phyloP scores from a whole-genome alignment of 2,888 invertebrate genomes.

The Drosophila nr. medialis region DNA sequence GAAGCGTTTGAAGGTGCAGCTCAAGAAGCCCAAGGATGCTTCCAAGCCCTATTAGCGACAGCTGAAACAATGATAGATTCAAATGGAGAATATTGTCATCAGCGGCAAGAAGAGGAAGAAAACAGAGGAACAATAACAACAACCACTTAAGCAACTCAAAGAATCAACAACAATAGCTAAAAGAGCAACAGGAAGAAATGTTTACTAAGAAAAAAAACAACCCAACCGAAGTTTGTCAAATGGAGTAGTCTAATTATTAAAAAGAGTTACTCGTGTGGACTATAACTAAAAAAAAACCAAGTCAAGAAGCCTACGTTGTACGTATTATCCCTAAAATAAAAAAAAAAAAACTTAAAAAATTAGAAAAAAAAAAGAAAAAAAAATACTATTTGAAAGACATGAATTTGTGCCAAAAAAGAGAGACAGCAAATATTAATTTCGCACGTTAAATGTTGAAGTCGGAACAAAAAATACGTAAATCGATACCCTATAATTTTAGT shows the following conservation, averaged over 20 bases:
- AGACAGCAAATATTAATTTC: slow-evolving; percentile 57
- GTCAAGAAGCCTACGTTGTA: slow-evolving; percentile 72
- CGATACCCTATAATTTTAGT: slow-evolving; percentile 52
- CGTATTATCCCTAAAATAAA: slow-evolving; percentile 48
- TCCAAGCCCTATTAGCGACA: slow-evolving; percentile 93
- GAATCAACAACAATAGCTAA: slow-evolving; percentile 44
- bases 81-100: slow-evolving; percentile 4
- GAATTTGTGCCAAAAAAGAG: slow-evolving; percentile 71
- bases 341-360: slow-evolving; percentile 16
- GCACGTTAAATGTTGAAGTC: slow-evolving; percentile 73
- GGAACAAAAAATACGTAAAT: slow-evolving; percentile 14
- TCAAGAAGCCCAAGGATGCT: slow-evolving; percentile 97
- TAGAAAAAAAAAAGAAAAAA: slow-evolving; percentile 10
- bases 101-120: slow-evolving; percentile 7
- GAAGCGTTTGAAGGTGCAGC: slow-evolving; percentile 98
- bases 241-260: slow-evolving; percentile 71
- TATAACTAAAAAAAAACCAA: slow-evolving; percentile 36
- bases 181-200: slow-evolving; percentile 50
- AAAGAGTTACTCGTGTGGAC: slow-evolving; percentile 67
- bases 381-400: slow-evolving; percentile 55
- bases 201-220: slow-evolving; percentile 11
- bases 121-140: slow-evolving; percentile 17
- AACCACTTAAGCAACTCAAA: slow-evolving; percentile 6
- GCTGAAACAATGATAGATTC: background rate
- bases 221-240: slow-evolving; percentile 61